Evolutionary conservation across 2,797 vertebrate species (phyloP), one percentile per base, ranked within the genome.

Genomic region (Megaceryle alcyon): DNA sequence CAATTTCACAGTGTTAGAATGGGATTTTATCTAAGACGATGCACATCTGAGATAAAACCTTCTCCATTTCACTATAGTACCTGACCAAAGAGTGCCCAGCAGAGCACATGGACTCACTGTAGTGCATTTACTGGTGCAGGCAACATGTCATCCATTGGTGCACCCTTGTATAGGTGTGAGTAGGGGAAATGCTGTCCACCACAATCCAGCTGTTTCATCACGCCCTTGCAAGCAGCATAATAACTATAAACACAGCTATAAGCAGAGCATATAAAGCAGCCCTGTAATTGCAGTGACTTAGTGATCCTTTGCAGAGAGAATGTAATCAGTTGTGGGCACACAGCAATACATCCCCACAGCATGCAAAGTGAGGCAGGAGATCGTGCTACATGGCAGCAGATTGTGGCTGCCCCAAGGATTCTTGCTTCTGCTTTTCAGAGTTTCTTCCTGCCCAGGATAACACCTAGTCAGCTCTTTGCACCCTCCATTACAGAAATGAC

Each of bases 121-220:
- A 22, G 14, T 41, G 39, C 28, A 16, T 48, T 81, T 70, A 39
- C 10, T 11, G 15, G 31, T 64, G 37, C 28, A 71, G 37, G 26
- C 15, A 56, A 46, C 20, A 48, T 6, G 20, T 57, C 26, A 72
- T 54, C 23, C 44, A 10, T 54, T 15, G 14, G 8, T 7, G 6
- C 14, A 48, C 1, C 14, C 41, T 63, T 22, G 49, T 35, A 29
- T 0, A 37, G 13, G 2, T 1, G 0, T 1, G 9, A 35, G 26
- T 6, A 56, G 10, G 5, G 29, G 29, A 82, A 29, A 54, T 28
- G 20, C 16, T 86, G 33, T 72, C 3, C 29, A 35, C 29, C 65
- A 33, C 51, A 63, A 1, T 22, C 43, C 31, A 76, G 41, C 35
- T 86, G 77, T 53, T 44, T 54, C 14, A 2, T 59, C 69, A 35